Evolutionary conservation across 2,113 vertebrate genomes (phyloP).

Genomic region (Nesoenas mayeri): DNA sequence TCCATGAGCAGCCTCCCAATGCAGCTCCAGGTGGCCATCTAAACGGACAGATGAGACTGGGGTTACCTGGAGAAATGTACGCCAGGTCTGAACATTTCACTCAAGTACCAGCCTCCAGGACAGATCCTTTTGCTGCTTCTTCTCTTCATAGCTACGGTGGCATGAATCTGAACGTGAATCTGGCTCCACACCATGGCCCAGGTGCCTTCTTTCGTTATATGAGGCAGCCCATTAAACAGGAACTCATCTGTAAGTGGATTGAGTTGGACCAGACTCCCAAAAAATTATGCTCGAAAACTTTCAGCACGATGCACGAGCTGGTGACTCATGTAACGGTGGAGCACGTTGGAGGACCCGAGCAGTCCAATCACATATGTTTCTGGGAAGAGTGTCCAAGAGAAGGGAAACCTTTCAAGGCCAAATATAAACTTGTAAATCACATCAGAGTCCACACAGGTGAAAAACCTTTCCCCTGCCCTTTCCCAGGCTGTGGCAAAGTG

Average conservation of each 20-base stretch:
- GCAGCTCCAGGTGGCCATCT: constrained; percentile 92
- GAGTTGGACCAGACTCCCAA: constrained; percentile 86
- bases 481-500: constrained; percentile 95
- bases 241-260: constrained; percentile 98
- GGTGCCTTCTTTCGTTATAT: constrained; percentile 99
- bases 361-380: constrained; percentile 95
- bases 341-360: constrained; percentile 98
- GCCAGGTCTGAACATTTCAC: constrained; percentile 93
- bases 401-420: constrained; percentile 99
- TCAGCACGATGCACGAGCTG: constrained; percentile 98
- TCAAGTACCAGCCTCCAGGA: constrained; percentile 90
- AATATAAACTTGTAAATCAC: constrained; percentile 99
- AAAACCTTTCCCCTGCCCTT: constrained; percentile 98
- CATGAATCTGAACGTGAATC: constrained; percentile 93
- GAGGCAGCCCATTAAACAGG: constrained; percentile 98
- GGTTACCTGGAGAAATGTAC: constrained; percentile 98
- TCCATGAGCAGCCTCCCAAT: constrained; percentile 89
- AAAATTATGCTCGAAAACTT: constrained; percentile 96
- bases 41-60: constrained; percentile 97
- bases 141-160: constrained; percentile 89
- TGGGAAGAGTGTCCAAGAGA: constrained; percentile 99
- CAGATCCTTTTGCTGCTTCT: constrained; percentile 89
- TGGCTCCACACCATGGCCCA: constrained; percentile 87
- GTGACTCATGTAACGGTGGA: constrained; percentile 98
- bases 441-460: constrained; percentile 99